These are phyloP conservation scores for Sphaeramia orbicularis DNA, from an alignment of 2,797 vertebrate species.

Conservation along the genomic window DNA sequence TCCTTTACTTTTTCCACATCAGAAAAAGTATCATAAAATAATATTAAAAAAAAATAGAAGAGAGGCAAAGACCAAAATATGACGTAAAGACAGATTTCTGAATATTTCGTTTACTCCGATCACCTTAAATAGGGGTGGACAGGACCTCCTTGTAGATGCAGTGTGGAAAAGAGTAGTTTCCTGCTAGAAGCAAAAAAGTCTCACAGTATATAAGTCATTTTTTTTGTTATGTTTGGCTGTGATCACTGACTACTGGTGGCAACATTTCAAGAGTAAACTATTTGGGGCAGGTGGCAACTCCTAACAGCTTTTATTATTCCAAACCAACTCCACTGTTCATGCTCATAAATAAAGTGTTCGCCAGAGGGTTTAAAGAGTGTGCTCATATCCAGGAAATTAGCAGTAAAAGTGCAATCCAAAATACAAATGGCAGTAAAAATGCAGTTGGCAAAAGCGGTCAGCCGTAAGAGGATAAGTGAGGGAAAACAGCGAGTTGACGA, in stretches of 20 bases:
- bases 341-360: conserved; percentile 10
- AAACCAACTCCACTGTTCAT: conserved; percentile 13
- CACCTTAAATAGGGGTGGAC: background rate
- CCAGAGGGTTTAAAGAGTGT: conserved; percentile 1
- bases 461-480: background rate
- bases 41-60: too few species aligned
- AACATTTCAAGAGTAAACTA: background rate
- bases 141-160: background rate
- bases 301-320: conserved; percentile 12
- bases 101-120: too few species aligned
- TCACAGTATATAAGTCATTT: conserved; percentile 11
- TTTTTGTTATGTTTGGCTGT: conserved; percentile 22
- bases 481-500: background rate
- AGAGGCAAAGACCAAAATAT: too few species aligned
- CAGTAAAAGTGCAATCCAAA: conserved; percentile 1
- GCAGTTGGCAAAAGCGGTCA: background rate
- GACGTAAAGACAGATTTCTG: too few species aligned
- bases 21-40: too few species aligned
- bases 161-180: background rate
- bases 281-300: conserved; percentile 13
- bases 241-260: background rate
- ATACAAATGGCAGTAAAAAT: conserved; percentile 1
- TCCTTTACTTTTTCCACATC: too few species aligned
- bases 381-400: conserved; percentile 5
- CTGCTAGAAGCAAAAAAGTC: background rate